A percentile compares a stretch with the other conserved stretches of the same genome.
Evolutionary conservation across 2,888 invertebrate genomes (phyloP).

Genomic region (Drosophila subsilvestris): DNA sequence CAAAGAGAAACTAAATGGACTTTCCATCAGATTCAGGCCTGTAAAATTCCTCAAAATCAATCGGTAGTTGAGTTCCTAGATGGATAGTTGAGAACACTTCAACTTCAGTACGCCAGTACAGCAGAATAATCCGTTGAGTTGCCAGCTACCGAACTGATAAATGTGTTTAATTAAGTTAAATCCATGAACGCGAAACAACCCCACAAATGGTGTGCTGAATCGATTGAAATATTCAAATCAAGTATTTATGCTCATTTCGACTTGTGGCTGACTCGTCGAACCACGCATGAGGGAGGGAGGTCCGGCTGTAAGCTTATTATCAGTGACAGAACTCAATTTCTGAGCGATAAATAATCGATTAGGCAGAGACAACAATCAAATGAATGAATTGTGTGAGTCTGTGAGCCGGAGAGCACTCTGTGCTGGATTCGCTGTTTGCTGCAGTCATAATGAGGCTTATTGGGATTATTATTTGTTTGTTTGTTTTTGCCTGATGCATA

Average conservation of each 20-base stretch:
- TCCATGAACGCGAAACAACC: neutral
- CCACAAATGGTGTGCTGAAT: constrained; percentile 6
- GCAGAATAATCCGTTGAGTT: constrained; percentile 11
- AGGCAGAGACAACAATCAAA: constrained; percentile 58
- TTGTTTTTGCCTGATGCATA: constrained; percentile 57
- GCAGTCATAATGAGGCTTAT: constrained; percentile 75
- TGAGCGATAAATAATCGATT: constrained; percentile 71
- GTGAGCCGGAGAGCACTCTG: neutral
- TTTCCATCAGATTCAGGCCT: neutral
- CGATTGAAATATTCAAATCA: constrained; percentile 38
- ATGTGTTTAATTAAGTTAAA: constrained; percentile 30
- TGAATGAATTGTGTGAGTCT: constrained; percentile 14
- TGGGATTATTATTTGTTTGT: constrained; percentile 54
- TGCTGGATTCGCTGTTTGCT: constrained; percentile 34
- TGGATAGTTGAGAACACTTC: too few species aligned
- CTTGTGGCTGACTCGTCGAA: neutral
- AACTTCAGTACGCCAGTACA: too few species aligned
- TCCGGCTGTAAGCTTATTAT: constrained; percentile 50
- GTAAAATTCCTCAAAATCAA: constrained; percentile 2
- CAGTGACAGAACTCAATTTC: constrained; percentile 28
- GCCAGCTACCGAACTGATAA: constrained; percentile 42
- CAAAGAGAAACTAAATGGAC: too few species aligned
- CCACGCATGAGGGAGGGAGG: constrained; percentile 3
- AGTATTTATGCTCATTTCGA: constrained; percentile 15
- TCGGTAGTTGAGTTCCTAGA: too few species aligned